Base-by-base conservation (phyloP, 2,888 invertebrate genomes). In the Megalurothrips usitatus region DNA sequence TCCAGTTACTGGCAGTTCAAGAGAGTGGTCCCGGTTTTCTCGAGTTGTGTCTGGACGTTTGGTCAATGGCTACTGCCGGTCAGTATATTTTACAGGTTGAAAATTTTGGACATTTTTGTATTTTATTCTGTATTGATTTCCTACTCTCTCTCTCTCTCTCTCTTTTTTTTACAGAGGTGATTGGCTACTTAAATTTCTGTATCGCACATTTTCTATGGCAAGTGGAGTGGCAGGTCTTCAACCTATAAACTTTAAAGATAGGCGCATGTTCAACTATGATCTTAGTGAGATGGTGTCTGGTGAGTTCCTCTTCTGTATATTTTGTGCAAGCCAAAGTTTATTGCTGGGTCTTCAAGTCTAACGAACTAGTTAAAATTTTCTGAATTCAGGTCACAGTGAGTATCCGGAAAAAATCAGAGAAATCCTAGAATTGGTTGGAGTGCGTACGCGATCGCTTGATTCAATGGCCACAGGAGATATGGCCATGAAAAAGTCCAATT, bases 61-160 rank as follows among this genome's bases (percentile, higher is more conserved):
- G 82, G 88, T 92, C 83, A 92, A 92, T 86, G 92, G 92, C 63
- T 92, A 91, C 85, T 91, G 91, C 87, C 88, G 88, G 90, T 90
- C 83, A 81, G 83, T 82, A 80, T 26, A 28, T 23, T 4, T 52
- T 52, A n/a, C 19, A 52, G 34, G 8, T n/a, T 28, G 34, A 34
- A 1, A 48, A 63, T 23, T n/a, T 81, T 68, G 79, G 26, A 79
- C 6, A 9, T n/a, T 19, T 78, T 19, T 19, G 4, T 47, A n/a
- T 19, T 81, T 82, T 79, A 4, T 26, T 14, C 19, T 52, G 23
- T 48, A 49, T 4, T 12, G 58, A 48, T 63, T 43, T 23, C 34
- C 26, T 48, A 52, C 8, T 80, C 28, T 78, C n/a, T n/a, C n/a
- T n/a, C n/a, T n/a, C n/a, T n/a, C n/a, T 19, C 81, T 28, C 48